Percentiles rank a stretch among this genome's conserved stretches.
These are phyloP conservation scores for Lethenteron camtschaticum DNA, from an alignment of 2,113 vertebrate species.

Conservation along the genomic window DNA sequence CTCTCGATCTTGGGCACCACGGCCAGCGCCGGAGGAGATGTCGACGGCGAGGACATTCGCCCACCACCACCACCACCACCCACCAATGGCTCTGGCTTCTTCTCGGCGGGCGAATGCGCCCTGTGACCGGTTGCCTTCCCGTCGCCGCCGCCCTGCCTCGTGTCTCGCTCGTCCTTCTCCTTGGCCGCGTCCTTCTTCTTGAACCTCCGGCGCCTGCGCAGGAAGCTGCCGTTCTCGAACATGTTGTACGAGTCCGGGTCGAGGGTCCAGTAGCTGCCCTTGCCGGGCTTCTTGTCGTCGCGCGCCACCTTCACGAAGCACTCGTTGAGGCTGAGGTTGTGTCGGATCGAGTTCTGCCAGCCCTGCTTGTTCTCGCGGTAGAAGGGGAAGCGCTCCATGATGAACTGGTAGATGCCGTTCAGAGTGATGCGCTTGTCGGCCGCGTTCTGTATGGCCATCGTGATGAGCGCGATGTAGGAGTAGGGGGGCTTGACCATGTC, in stretches of 20 bases:
- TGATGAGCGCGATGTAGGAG: conserved; percentile 48
- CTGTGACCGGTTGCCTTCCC: conserved; percentile 15
- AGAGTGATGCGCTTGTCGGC: conserved; percentile 43
- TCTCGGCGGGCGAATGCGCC: conserved; percentile 17
- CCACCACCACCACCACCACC: conserved; percentile 38
- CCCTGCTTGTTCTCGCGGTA: conserved; percentile 47
- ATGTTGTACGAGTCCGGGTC: conserved; percentile 51
- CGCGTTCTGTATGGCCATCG: conserved; percentile 48
- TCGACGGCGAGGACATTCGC: conserved; percentile 26
- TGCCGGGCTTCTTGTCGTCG: conserved; percentile 44
- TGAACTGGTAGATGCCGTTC: conserved; percentile 50
- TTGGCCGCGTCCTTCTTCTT: conserved; percentile 40
- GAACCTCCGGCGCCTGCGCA: conserved; percentile 32
- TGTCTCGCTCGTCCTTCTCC: conserved; percentile 29
- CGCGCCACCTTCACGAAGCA: conserved; percentile 48
- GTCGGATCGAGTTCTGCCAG: conserved; percentile 48
- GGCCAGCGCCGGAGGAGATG: neutral
- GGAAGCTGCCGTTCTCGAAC: conserved; percentile 33
- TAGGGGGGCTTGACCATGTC: conserved; percentile 45
- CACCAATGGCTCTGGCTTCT: conserved; percentile 12
- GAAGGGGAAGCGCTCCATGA: conserved; percentile 52
- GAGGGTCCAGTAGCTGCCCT: conserved; percentile 47
- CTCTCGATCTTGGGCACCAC: conserved; percentile 5
- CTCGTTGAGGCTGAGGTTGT: conserved; percentile 49
- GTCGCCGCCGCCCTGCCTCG: conserved; percentile 16